Percentiles rank a stretch among this genome's conserved stretches.
Evolutionary conservation across 1,140 invertebrate genomes (phyloP).

Genomic region (Condylostylus longicornis): DNA sequence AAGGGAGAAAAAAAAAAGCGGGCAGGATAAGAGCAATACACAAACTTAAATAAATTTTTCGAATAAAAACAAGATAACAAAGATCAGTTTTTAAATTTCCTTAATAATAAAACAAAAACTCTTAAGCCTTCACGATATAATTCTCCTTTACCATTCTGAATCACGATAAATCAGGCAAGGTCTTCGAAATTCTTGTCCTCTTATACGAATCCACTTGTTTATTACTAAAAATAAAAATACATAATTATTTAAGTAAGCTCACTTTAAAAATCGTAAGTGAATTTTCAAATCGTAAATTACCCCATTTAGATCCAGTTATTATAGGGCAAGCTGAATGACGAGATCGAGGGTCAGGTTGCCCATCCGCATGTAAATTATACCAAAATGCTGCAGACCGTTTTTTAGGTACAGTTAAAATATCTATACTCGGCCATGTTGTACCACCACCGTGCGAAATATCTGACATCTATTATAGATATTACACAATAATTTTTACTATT

Average conservation of each 20-base stretch:
- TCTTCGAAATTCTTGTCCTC: not conserved
- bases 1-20: too few species aligned
- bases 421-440: slow-evolving; percentile 81
- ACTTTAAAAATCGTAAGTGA: not conserved
- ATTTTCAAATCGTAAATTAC: too few species aligned
- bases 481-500: too few species aligned
- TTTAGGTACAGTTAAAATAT: slow-evolving; percentile 65
- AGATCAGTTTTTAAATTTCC: too few species aligned
- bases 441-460: slow-evolving; percentile 88
- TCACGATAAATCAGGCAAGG: not conserved
- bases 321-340: slow-evolving; percentile 95
- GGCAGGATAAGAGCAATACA: too few species aligned
- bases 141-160: too few species aligned
- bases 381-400: slow-evolving; percentile 88
- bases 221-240: not conserved
- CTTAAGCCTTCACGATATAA: too few species aligned
- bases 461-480: slow-evolving; percentile 68
- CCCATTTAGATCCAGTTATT: slow-evolving; percentile 93
- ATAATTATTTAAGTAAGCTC: not conserved
- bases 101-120: too few species aligned
- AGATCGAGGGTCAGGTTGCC: slow-evolving; percentile 76
- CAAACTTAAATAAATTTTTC: too few species aligned
- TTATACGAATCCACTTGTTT: not conserved
- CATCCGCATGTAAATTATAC: slow-evolving; percentile 83
- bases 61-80: too few species aligned